These are phyloP conservation scores for Pyrocephalus nanus DNA, from an alignment of 2,797 vertebrate genomes.

Conservation along the genomic window DNA sequence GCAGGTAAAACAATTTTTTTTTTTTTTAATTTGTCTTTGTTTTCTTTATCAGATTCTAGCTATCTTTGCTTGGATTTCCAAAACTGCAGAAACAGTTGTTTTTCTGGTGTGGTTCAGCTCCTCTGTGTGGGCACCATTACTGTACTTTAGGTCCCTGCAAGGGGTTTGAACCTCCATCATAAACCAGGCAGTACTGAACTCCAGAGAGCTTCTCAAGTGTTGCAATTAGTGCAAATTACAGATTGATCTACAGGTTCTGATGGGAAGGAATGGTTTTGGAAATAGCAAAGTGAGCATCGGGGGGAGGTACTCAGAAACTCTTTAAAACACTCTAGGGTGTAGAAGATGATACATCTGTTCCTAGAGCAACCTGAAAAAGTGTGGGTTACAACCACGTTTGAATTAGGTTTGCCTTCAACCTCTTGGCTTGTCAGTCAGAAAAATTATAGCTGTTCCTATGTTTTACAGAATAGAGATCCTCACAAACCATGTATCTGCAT, in stretches of 20 bases:
- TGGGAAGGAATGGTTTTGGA: not conserved
- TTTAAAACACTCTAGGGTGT: not conserved
- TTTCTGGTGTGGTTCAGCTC: not conserved
- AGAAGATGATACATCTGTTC: not conserved
- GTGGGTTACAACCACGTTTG: not conserved
- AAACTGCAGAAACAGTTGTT: not conserved
- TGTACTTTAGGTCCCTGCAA: not conserved
- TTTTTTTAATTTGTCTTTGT: not conserved
- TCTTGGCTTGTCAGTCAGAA: not conserved
- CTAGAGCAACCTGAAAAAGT: not conserved
- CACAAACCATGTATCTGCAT: not conserved
- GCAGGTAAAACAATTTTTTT: constrained; percentile 17
- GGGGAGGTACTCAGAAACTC: not conserved
- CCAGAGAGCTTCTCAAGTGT: not conserved
- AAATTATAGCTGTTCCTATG: not conserved
- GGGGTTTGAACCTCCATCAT: not conserved
- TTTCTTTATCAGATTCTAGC: not conserved
- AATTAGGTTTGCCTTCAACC: not conserved
- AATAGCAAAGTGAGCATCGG: not conserved
- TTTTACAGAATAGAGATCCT: not conserved
- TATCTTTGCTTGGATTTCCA: not conserved
- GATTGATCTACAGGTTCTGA: not conserved
- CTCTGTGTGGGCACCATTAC: not conserved
- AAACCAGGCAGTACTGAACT: not conserved
- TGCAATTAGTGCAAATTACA: not conserved